phyloP scores from a whole-genome alignment of 2,797 vertebrate species.

The Oreortyx pictus region DNA sequence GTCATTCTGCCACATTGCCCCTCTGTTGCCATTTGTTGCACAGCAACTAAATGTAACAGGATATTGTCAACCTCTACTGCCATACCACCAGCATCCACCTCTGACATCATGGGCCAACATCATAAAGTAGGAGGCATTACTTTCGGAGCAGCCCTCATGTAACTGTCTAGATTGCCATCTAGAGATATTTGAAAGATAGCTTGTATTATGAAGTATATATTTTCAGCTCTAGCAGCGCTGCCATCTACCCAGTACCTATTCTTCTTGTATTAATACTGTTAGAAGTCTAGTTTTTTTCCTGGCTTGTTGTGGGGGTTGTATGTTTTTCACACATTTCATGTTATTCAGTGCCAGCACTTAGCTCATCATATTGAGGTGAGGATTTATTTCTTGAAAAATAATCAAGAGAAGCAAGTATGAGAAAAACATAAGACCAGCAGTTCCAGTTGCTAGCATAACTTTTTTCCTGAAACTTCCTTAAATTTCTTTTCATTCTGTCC shows the following conservation, averaged over 20 bases:
- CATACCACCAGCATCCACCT: neutral
- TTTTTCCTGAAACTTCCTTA: slow-evolving; percentile 55
- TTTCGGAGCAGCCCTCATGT: neutral
- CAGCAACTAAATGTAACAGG: neutral
- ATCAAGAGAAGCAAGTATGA: slow-evolving; percentile 12
- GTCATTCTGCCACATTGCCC: neutral
- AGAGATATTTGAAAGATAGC: slow-evolving; percentile 24
- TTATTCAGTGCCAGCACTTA: slow-evolving; percentile 51
- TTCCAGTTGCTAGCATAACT: neutral
- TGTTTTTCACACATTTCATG: slow-evolving; percentile 28
- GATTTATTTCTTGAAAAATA: slow-evolving; percentile 67
- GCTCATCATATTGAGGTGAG: slow-evolving; percentile 32
- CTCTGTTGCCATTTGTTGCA: neutral
- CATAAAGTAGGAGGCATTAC: neutral
- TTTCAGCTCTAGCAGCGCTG: slow-evolving; percentile 21
- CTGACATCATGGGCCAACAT: neutral
- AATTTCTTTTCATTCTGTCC: slow-evolving; percentile 16
- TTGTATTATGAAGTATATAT: slow-evolving; percentile 22
- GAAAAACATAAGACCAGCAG: slow-evolving; percentile 12
- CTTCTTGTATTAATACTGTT: slow-evolving; percentile 37
- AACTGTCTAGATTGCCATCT: neutral
- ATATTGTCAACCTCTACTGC: neutral
- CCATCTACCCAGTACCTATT: slow-evolving; percentile 9
- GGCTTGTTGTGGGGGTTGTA: neutral
- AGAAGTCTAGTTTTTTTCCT: neutral